Conservation (phyloP, 2,113 vertebrate genomes). For the Rostratula benghalensis region DNA sequence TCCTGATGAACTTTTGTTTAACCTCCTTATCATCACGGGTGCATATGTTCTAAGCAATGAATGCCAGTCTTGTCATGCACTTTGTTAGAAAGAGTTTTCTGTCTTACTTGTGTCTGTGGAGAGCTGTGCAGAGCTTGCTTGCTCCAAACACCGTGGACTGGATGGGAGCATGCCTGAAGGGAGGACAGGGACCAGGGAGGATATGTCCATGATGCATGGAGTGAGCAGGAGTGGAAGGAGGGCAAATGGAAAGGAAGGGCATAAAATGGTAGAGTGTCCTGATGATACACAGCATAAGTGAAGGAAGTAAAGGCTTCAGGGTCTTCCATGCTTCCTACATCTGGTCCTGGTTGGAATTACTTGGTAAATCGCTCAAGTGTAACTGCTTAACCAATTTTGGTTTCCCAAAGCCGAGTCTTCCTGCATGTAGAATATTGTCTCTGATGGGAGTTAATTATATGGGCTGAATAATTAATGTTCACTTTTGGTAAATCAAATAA, state of each 20-base stretch:
- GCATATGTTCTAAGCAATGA: neutral
- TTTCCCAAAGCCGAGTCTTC: constrained; percentile 49
- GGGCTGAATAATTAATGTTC: constrained; percentile 57
- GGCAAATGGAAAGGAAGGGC: neutral
- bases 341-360: neutral
- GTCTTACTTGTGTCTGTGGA: neutral
- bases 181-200: neutral
- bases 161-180: neutral
- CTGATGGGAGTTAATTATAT: constrained; percentile 60
- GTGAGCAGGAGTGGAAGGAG: neutral
- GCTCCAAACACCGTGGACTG: neutral
- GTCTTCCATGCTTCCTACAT: neutral
- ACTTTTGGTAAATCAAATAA: constrained; percentile 49
- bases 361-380: neutral
- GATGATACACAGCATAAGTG: rapidly evolving
- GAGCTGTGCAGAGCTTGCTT: neutral
- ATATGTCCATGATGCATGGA: neutral
- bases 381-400: neutral
- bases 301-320: neutral
- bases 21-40: neutral
- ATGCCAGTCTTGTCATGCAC: rapidly evolving
- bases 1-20: neutral
- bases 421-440: constrained; percentile 49
- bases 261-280: neutral
- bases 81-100: neutral